Evolutionary conservation across 2,113 vertebrate species (phyloP), one percentile per base, ranked within the genome.

Genomic region (Tenebrosternarchus preto): DNA sequence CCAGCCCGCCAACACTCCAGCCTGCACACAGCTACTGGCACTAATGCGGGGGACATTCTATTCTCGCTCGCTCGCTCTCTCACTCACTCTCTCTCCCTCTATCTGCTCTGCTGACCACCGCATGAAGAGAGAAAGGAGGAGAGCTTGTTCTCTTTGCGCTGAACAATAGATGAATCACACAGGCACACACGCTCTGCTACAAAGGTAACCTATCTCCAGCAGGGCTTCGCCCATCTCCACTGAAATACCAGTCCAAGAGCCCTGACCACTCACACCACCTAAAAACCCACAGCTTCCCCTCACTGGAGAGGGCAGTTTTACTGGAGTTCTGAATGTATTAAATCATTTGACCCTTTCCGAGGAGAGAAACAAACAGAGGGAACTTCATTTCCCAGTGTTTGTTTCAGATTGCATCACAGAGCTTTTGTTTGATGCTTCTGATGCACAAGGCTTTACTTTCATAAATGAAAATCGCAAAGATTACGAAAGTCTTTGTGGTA

Each of bases 231-330:
- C n/a, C n/a, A n/a, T n/a, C n/a, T n/a, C n/a, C 79, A 80, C 43
- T 43, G 29, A 74, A 75, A 80, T 25, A 71, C 66, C 33, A 31
- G 46, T 64, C 9, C 67, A 64, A 74, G 56, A 29, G 46, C 59
- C 80, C 36, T 50, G 53, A 81, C 68, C 36, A 74, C 36, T 76
- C 68, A 61, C 73, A 81, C 64, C 33, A 31, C 64, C 59, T 67
- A 53, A 76, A 69, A 53, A 66, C 59, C 63, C 80, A 11, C 9
- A 50, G 33, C 2, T 50, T 50, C 43, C 43, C 43, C 43, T 50
- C 43, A 50, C 43, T 1, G 43, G 15, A 50, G 15, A 50, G 43
- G 12, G 43, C 12, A 50, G 8, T 12, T 50, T 50, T 50, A 50
- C 2, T 50, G 43, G 6, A 43, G 39, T 8, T 43, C 15, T 50